These are phyloP conservation scores for Sesia apiformis DNA, from an alignment of 2,888 invertebrate species.

Conservation along the genomic window DNA sequence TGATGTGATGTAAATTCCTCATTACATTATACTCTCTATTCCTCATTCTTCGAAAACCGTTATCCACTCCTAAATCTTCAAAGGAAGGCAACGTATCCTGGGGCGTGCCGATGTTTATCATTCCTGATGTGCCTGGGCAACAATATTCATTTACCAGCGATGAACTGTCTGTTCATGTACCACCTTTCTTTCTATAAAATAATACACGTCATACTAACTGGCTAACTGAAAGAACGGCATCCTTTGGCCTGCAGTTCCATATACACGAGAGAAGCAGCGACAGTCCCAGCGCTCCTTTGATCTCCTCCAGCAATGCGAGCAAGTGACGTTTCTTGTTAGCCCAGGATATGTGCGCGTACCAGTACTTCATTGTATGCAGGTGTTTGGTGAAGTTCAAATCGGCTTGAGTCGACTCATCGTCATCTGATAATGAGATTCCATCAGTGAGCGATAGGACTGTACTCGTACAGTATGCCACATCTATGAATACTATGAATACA, in stretches of 20 bases:
- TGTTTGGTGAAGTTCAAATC: conserved; percentile 29
- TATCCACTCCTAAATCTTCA: no score
- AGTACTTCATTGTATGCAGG: conserved; percentile 39
- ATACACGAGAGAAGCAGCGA: conserved; percentile 54
- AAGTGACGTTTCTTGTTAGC: conserved; percentile 48
- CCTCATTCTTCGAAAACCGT: no score
- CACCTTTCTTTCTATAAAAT: no score
- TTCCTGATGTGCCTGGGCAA: no score
- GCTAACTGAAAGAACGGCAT: conserved; percentile 42
- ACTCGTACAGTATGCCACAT: background rate
- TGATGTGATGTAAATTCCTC: no score
- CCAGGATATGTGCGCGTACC: conserved; percentile 49
- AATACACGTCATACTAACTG: conserved; percentile 25
- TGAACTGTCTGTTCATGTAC: background rate
- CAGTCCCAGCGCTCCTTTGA: conserved; percentile 43
- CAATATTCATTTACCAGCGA: no score
- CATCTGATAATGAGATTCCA: background rate
- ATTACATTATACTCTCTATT: no score
- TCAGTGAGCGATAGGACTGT: background rate
- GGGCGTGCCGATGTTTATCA: no score
- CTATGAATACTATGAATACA: no score
- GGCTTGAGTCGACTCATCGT: background rate
- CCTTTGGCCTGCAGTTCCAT: conserved; percentile 58
- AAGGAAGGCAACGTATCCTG: no score
- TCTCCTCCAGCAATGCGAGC: conserved; percentile 36